A percentile compares a stretch with the other conserved stretches of the same genome.
phyloP scores from a whole-genome alignment of 2,888 invertebrate genomes.

The Polymixis flavicincta region DNA sequence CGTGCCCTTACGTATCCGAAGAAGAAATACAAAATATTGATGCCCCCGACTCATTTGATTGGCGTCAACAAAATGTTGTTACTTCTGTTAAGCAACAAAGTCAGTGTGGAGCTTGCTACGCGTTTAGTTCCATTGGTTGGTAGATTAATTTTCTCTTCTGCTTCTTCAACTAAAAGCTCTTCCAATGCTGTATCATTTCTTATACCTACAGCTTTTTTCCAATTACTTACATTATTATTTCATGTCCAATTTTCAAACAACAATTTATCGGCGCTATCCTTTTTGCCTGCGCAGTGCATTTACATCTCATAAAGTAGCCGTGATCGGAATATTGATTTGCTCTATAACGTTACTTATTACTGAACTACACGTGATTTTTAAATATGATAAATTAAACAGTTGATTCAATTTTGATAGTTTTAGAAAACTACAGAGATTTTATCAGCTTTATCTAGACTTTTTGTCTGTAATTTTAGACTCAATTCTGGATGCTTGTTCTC shows the following conservation, averaged over 20 bases:
- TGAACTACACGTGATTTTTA: no score
- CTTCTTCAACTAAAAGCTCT: no score
- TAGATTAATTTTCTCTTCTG: neutral
- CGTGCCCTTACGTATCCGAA: neutral
- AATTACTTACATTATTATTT: neutral
- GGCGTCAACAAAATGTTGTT: conserved; percentile 94
- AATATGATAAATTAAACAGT: no score
- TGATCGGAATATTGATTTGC: neutral
- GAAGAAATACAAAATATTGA: conserved; percentile 32
- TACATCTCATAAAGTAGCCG: neutral
- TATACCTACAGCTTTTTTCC: neutral
- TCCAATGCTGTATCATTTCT: neutral
- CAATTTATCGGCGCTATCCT: neutral
- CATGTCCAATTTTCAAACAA: neutral
- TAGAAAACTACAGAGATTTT: neutral
- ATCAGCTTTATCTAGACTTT: neutral
- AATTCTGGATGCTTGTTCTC: neutral
- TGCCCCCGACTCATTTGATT: conserved; percentile 87
- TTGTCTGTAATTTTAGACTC: neutral
- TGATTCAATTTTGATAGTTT: no score
- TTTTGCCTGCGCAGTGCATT: neutral
- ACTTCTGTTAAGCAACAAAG: conserved; percentile 95
- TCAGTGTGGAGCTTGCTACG: conserved; percentile 95
- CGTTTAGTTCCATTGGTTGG: conserved; percentile 77
- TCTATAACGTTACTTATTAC: neutral